These are phyloP conservation scores for Heliconius hermathena DNA, from an alignment of 1,140 invertebrate species.

Conservation along the genomic window DNA sequence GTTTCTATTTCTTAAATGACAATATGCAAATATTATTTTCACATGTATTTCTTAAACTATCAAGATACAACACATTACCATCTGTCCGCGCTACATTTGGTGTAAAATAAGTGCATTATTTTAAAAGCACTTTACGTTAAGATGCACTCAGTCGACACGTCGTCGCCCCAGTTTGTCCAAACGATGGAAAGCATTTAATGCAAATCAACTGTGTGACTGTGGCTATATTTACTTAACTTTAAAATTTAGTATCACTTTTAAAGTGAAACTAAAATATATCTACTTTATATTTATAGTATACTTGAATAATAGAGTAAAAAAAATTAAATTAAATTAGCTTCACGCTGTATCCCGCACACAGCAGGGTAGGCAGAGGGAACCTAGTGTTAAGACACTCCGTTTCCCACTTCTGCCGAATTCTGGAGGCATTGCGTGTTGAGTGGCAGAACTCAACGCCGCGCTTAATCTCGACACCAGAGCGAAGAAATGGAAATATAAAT, in stretches of 20 bases:
- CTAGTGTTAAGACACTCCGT: no score
- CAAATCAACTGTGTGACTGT: constrained; percentile 23
- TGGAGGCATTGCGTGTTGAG: no score
- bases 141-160: constrained; percentile 38
- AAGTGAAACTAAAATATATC: background rate
- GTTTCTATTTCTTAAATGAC: background rate
- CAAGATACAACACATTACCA: background rate
- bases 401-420: no score
- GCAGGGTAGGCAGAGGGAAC: no score
- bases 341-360: no score
- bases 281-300: background rate
- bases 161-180: constrained; percentile 24
- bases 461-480: no score
- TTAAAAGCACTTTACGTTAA: constrained; percentile 33
- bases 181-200: constrained; percentile 29
- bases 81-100: constrained; percentile 16
- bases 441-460: no score
- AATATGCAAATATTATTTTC: background rate
- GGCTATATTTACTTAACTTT: constrained; percentile 7
- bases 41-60: background rate
- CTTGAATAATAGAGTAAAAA: no score
- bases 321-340: no score
- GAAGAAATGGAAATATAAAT: no score
- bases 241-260: constrained; percentile 4
- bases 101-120: constrained; percentile 35